Conservation (phyloP, 2,113 vertebrate species). For the Crypturellus undulatus region DNA sequence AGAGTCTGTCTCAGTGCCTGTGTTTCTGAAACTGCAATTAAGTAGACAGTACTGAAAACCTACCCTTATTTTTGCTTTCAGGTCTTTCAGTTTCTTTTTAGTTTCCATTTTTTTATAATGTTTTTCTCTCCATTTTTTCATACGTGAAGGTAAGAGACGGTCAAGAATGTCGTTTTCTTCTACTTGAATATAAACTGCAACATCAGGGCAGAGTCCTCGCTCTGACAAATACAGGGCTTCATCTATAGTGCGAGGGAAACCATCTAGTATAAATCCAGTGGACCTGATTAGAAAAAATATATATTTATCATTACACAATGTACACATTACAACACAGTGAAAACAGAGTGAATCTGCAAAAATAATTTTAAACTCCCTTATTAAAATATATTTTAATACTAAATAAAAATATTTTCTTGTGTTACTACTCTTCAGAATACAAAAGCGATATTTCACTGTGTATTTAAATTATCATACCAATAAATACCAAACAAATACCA, state of each 20-base stretch:
- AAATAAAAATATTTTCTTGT: background rate
- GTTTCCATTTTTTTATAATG: slow-evolving; percentile 67
- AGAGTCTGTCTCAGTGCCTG: background rate
- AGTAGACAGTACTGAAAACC: background rate
- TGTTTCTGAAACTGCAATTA: background rate
- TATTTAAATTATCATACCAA: background rate
- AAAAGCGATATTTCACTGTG: background rate
- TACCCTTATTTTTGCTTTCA: slow-evolving; percentile 84
- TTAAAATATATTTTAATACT: background rate
- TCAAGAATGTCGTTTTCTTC: slow-evolving; percentile 80
- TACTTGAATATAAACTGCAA: slow-evolving; percentile 78
- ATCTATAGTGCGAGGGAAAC: slow-evolving; percentile 84
- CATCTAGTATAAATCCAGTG: slow-evolving; percentile 92
- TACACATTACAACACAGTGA: background rate
- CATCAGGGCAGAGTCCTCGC: slow-evolving; percentile 86
- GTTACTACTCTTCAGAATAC: background rate
- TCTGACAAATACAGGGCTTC: slow-evolving; percentile 85
- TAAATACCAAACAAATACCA: background rate
- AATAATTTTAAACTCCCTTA: background rate
- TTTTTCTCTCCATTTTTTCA: slow-evolving; percentile 83
- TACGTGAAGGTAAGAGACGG: slow-evolving; percentile 81
- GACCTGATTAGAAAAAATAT: slow-evolving; percentile 79
- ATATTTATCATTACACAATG: background rate
- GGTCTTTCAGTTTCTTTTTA: slow-evolving; percentile 75
- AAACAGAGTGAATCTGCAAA: background rate